A percentile compares a stretch with the other conserved stretches of the same genome.
Conservation (phyloP, 2,888 invertebrate genomes). For the Fabriciana adippe region DNA sequence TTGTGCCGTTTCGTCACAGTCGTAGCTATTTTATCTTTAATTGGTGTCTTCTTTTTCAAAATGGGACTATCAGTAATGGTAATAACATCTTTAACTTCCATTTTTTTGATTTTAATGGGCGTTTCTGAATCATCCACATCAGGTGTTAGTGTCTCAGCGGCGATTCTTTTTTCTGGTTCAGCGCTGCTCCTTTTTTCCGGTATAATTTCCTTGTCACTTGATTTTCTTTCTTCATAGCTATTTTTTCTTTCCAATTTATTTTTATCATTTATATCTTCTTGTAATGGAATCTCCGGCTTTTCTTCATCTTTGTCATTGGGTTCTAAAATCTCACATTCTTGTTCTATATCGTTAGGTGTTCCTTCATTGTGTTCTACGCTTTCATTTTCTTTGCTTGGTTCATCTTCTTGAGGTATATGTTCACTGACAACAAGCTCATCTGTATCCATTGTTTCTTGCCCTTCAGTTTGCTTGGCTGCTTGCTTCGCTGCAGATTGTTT, state of each 20-base stretch:
- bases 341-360: slow-evolving; percentile 20
- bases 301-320: slow-evolving; percentile 1
- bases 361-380: slow-evolving; percentile 38
- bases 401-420: slow-evolving; percentile 40
- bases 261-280: neutral
- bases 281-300: neutral
- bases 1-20: slow-evolving; percentile 59
- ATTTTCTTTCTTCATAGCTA: slow-evolving; percentile 3
- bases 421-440: slow-evolving; percentile 41
- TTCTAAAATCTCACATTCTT: slow-evolving; percentile 18
- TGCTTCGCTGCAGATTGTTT: slow-evolving; percentile 56
- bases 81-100: slow-evolving; percentile 36
- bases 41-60: slow-evolving; percentile 44
- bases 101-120: slow-evolving; percentile 38
- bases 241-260: neutral
- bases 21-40: slow-evolving; percentile 57
- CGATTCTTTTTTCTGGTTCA: slow-evolving; percentile 11
- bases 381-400: slow-evolving; percentile 46
- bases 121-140: slow-evolving; percentile 16
- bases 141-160: too few relatives aligned
- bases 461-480: slow-evolving; percentile 47
- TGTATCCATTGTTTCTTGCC: slow-evolving; percentile 34
- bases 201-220: slow-evolving; percentile 8
- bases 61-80: slow-evolving; percentile 42
- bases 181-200: slow-evolving; percentile 24